phyloP scores from a whole-genome alignment of 2,888 invertebrate genomes.

The Drosophila nr. perissopoda region DNA sequence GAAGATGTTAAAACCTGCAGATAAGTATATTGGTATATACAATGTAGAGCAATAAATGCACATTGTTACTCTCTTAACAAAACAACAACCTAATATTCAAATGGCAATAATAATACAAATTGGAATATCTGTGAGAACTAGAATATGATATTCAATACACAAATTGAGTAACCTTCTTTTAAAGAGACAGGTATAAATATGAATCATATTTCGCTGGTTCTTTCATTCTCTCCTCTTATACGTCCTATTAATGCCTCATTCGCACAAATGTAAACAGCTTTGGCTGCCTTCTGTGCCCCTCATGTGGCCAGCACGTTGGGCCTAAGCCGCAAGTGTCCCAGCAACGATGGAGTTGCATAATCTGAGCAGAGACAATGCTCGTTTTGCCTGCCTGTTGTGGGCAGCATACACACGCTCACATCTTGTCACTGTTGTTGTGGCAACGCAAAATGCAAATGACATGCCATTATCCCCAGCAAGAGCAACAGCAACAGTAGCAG shows the following conservation, averaged over 20 bases:
- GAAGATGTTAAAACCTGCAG: accelerated
- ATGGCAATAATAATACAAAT: not conserved
- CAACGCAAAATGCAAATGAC: constrained; percentile 73
- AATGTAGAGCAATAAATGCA: not conserved
- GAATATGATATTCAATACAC: not conserved
- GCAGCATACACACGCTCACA: constrained; percentile 22
- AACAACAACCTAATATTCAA: not conserved
- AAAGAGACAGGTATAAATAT: not conserved
- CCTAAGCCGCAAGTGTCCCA: constrained; percentile 11
- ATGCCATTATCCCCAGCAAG: constrained; percentile 60
- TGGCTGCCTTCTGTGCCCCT: constrained; percentile 4
- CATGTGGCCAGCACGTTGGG: not conserved
- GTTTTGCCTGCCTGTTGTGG: constrained; percentile 18
- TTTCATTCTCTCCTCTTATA: not conserved
- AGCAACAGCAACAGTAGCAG: not conserved
- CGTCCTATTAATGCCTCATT: constrained; percentile 55
- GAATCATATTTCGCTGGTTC: not conserved
- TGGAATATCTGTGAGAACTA: not conserved
- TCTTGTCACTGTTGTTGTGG: constrained; percentile 41
- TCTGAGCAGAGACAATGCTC: constrained; percentile 29
- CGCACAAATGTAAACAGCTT: constrained; percentile 36
- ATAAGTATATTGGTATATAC: not conserved
- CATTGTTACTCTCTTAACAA: not conserved
- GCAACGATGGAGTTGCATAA: constrained; percentile 33
- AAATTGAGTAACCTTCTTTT: not conserved